Base-by-base conservation (phyloP, 1,140 invertebrate species). In the Drosophila repletoides region DNA sequence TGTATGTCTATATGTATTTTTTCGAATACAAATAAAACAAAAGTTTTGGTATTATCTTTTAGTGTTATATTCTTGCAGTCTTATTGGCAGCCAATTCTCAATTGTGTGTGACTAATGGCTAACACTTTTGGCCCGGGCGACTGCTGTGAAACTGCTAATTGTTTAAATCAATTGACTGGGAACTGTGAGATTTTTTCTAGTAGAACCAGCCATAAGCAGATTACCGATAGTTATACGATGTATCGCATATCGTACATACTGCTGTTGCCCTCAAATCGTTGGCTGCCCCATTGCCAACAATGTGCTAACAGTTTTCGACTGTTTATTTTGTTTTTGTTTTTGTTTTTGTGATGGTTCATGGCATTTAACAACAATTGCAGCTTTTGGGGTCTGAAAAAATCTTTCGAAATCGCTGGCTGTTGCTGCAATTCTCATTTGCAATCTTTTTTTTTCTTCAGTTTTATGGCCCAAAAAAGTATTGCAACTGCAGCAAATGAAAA, bases 31-130 rank as follows among this genome's bases (percentile, higher is more conserved):
- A 81, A 80, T 55, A 59, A 46, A 64, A 40, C 24, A 60, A 72
- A 76, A 56, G 38, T 67, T 52, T 46, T 14, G 48, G 24, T 41
- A 38, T 24, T 63, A 24, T 15, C 19, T 17, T 40, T 28, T 10
- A 34, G 29, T 65, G 34, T 70, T 21, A 22, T n/a, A 43, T 22
- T 46, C n/a, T 6, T 22, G 24, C 36, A 21, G n/a, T 41, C 15
- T 38, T 67, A 52, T 68, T 53, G 38, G 38, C 22, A 45, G 56
- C 65, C 71, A 72, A 77, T 83, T 72, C 70, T 24, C 73, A 77
- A 75, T 74, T 56, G 58, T 21, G 70, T 68, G 74, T 83, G 79
- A 83, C 79, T 83, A 84, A 83, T 83, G 60, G 52, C 40, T 10
- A 22, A 46, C 24, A 45, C 40, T 46, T 36, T 40, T 49, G 56